These are phyloP conservation scores for Rotaria socialis DNA, from an alignment of 2,888 invertebrate genomes.

Conservation along the genomic window DNA sequence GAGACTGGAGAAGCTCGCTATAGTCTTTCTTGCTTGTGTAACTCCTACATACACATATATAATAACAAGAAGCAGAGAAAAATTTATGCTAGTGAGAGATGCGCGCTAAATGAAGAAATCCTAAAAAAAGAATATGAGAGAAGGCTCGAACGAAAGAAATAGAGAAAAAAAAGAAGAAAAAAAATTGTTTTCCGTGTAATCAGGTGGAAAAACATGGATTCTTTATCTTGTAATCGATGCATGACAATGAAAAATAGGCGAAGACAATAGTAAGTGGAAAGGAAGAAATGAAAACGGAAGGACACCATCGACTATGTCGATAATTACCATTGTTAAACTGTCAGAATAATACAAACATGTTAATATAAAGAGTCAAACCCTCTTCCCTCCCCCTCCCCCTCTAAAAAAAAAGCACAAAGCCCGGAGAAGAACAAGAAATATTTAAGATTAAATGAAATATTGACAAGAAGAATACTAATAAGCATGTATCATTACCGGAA, in stretches of 20 bases:
- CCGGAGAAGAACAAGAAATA: no score
- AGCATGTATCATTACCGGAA: background rate
- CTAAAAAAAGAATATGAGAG: constrained; percentile 11
- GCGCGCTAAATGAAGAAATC: background rate
- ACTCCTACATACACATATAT: constrained; percentile 8
- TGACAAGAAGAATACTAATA: background rate
- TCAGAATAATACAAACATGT: background rate
- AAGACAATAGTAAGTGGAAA: background rate
- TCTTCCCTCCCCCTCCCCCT: no score
- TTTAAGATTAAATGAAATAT: background rate
- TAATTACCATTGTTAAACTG: constrained; percentile 2
- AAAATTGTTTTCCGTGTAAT: constrained; percentile 23
- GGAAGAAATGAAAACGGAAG: background rate
- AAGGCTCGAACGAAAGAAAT: background rate
- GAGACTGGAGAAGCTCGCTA: background rate
- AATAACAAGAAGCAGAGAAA: background rate
- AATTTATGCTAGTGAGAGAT: background rate
- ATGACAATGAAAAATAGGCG: background rate
- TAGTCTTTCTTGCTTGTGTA: constrained; percentile 4
- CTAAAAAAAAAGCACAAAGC: no score
- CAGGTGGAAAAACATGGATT: constrained; percentile 15
- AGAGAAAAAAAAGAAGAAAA: background rate
- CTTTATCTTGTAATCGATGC: constrained; percentile 23
- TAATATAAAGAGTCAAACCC: background rate
- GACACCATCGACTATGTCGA: background rate